Evolutionary conservation across 2,113 vertebrate genomes (phyloP).

Genomic region (Gambusia affinis): DNA sequence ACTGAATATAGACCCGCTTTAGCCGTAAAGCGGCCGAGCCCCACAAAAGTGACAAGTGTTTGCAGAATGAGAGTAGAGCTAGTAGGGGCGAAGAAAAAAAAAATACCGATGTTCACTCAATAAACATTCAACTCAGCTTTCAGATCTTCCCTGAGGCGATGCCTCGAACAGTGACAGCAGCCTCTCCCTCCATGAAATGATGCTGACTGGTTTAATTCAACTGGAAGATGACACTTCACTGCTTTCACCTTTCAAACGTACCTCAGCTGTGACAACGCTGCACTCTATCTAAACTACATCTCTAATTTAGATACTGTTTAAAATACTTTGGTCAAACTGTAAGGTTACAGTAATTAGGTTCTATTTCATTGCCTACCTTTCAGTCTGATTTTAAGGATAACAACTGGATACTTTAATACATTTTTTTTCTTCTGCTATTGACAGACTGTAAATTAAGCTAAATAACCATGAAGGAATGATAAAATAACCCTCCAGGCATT

Average conservation of each 20-base stretch:
- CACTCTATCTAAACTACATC: conserved; percentile 3
- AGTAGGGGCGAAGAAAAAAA: conserved; percentile 23
- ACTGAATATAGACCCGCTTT: conserved; percentile 17
- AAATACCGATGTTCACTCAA: conserved; percentile 2
- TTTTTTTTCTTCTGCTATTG: neutral
- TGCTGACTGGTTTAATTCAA: conserved; percentile 27
- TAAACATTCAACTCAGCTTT: conserved; percentile 38
- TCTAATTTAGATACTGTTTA: neutral
- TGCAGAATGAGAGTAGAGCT: conserved; percentile 14
- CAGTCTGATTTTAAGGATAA: neutral
- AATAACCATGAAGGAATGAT: neutral
- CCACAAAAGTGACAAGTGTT: conserved; percentile 30
- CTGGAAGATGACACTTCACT: conserved; percentile 3
- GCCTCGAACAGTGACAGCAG: conserved; percentile 28
- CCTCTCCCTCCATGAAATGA: conserved; percentile 17
- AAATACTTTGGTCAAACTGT: neutral
- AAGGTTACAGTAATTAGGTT: neutral
- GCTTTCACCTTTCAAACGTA: conserved; percentile 21
- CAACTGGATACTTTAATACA: neutral
- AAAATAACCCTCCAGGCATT: neutral
- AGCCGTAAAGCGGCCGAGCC: neutral
- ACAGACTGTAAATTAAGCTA: neutral
- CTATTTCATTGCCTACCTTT: neutral
- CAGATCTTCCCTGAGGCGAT: conserved; percentile 17
- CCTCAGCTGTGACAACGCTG: conserved; percentile 9